phyloP scores from a whole-genome alignment of 2,888 invertebrate genomes.

The Cactoblastis cactorum region DNA sequence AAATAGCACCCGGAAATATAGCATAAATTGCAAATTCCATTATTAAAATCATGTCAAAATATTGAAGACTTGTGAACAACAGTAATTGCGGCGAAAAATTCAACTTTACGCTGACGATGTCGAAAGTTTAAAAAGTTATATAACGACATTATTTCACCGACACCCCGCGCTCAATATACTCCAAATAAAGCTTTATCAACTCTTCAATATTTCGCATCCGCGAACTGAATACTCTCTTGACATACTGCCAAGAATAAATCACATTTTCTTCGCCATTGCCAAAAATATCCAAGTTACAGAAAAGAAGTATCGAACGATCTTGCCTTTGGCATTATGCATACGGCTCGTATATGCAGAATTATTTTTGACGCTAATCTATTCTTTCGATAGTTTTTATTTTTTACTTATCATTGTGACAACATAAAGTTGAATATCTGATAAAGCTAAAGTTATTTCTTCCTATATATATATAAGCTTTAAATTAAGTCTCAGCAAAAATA shows the following conservation, averaged over 20 bases:
- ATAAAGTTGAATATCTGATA: no score
- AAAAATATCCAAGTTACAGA: background rate
- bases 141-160: constrained; percentile 18
- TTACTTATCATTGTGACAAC: no score
- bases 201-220: constrained; percentile 55
- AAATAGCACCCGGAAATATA: no score
- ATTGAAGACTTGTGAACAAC: no score
- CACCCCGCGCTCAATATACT: constrained; percentile 50
- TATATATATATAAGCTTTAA: no score
- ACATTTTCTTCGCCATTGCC: constrained; percentile 42
- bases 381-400: background rate
- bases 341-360: no score
- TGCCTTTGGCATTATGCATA: no score
- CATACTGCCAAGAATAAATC: constrained; percentile 69
- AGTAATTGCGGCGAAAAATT: background rate
- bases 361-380: background rate
- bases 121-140: background rate
- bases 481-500: no score
- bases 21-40: no score
- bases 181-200: constrained; percentile 63
- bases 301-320: background rate
- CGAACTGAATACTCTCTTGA: constrained; percentile 60
- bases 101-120: background rate
- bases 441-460: no score
- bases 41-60: background rate